These are phyloP conservation scores for Lates japonicus DNA, from an alignment of 2,797 vertebrate genomes.

Conservation along the genomic window DNA sequence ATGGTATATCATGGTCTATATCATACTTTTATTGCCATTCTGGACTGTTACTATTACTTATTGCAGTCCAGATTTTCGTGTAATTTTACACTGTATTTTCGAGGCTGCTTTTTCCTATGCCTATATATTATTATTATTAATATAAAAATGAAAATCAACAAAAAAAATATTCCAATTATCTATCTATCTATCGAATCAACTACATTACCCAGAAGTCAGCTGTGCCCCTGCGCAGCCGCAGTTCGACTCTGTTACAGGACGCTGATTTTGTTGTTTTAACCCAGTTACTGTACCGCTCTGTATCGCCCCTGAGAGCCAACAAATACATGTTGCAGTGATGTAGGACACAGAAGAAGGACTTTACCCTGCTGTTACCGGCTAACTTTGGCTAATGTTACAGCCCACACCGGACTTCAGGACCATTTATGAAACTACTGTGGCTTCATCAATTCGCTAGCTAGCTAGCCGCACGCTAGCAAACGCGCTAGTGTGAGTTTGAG, in stretches of 20 bases:
- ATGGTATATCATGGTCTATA: too few relatives aligned
- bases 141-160: too few relatives aligned
- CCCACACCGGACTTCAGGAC: conserved; percentile 21
- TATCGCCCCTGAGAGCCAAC: conserved; percentile 11
- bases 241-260: conserved; percentile 34
- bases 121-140: too few relatives aligned
- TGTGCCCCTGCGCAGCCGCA: conserved; percentile 54
- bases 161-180: too few relatives aligned
- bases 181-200: conserved; percentile 32
- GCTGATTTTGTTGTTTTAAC: conserved; percentile 58
- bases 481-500: conserved; percentile 41
- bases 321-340: conserved; percentile 71
- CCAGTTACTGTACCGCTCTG: conserved; percentile 36
- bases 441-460: conserved; percentile 16
- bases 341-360: conserved; percentile 61
- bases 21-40: too few relatives aligned
- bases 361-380: conserved; percentile 44
- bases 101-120: too few relatives aligned
- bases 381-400: neutral
- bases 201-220: conserved; percentile 69
- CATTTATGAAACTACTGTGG: conserved; percentile 23
- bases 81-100: too few relatives aligned
- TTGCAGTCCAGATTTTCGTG: too few relatives aligned
- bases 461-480: conserved; percentile 44
- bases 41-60: too few relatives aligned